These are phyloP conservation scores for Zoanthus solanderi DNA, from an alignment of 92 coral and sea anemone genomes.

Conservation along the genomic window DNA sequence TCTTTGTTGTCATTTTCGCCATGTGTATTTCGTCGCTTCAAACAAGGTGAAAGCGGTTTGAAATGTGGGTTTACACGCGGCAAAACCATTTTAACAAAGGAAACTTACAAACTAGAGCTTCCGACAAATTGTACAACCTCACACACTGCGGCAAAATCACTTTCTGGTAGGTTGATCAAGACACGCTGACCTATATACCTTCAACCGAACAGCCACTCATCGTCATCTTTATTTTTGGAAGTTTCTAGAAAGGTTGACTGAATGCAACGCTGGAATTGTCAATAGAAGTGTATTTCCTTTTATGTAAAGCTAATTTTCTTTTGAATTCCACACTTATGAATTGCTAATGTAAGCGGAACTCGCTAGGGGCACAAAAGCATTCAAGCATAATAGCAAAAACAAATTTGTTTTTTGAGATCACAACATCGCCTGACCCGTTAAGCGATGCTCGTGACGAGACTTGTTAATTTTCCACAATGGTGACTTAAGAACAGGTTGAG, in stretches of 20 bases:
- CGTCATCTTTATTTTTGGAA: conserved; percentile 21
- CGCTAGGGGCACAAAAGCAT: neutral
- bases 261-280: neutral
- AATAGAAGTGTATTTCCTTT: conserved; percentile 35
- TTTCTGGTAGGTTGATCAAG: conserved; percentile 9
- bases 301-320: conserved; percentile 18
- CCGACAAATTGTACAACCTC: neutral
- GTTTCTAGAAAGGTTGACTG: neutral
- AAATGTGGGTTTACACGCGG: conserved; percentile 41
- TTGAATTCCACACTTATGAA: conserved; percentile 14
- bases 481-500: conserved; percentile 24
- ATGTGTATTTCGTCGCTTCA: conserved; percentile 16
- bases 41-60: conserved; percentile 44
- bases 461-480: conserved; percentile 23
- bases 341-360: neutral
- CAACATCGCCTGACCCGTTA: neutral
- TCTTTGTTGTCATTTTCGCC: conserved; percentile 18
- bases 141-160: neutral
- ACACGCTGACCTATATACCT: neutral
- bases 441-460: conserved; percentile 7
- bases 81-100: conserved; percentile 19
- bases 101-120: neutral
- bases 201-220: conserved; percentile 6
- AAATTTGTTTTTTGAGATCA: conserved; percentile 1
- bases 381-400: conserved; percentile 14